Base-by-base conservation (phyloP, 2,113 vertebrate genomes). In the Plectropomus leopardus region DNA sequence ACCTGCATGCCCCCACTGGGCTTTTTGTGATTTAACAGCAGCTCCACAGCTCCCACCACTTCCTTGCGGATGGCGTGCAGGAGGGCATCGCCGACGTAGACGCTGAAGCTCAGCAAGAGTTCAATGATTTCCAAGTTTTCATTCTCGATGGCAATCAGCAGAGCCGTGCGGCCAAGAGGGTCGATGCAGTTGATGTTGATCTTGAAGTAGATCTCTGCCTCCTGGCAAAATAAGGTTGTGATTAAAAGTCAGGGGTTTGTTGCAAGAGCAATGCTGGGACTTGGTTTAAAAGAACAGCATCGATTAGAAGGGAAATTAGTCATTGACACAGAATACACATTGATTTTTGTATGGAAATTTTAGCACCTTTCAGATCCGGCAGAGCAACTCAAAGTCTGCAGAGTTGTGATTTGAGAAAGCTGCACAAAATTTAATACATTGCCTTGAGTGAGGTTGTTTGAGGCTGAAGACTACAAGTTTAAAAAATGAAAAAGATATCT, bases 131-230 rank as follows among this genome's bases (percentile, higher is more conserved):
- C 98, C 86, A 99, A 93, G 92, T 99, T 99, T 94, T 99, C 98
- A 32, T 99, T 99, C 92, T 99, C 98, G 77, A 99, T 99, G 65
- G 96, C 98, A 66, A 99, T 99, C 58, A 99, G 96, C 50, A 99
- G 95, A n/a, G 98, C 98, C 1, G 98, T 99, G 90, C 98, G 97
- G 88, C 98, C 98, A 7, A 99, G 94, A 8, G 98, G 98, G 89
- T 99, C 98, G 19, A 99, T 99, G 94, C 98, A 99, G 91, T 99
- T 99, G 90, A 99, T 99, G 93, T 99, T 99, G 92, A 99, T 99
- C 92, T 97, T 99, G 93, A 99, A 99, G 93, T 99, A 99, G 93
- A 99, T 99, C 94, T 99, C 98, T 7, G 98, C 98, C 92, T 99
- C 98, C 86, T 94, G 84, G 60, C 10, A 48, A 86, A 78, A 74